Percentiles rank a stretch among this genome's conserved stretches.
phyloP scores from a whole-genome alignment of 2,888 invertebrate species.

The Cryptus armator region DNA sequence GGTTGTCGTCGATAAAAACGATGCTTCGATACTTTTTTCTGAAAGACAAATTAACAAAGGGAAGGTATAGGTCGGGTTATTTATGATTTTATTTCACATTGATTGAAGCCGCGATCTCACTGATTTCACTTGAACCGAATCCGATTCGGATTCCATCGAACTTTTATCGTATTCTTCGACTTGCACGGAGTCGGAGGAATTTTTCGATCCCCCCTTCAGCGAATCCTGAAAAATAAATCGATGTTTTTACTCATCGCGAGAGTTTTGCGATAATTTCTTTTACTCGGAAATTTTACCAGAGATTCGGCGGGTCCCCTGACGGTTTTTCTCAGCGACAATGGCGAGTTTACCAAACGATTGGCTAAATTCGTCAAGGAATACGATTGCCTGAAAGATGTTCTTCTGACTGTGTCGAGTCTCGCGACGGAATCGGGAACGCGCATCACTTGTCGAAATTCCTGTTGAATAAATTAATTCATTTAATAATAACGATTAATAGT shows the following conservation, averaged over 20 bases:
- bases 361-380: constrained; percentile 82
- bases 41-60: constrained; percentile 47
- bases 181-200: constrained; percentile 82
- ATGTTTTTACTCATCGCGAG: neutral
- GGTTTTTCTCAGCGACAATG: constrained; percentile 74
- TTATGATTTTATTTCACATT: constrained; percentile 72
- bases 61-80: neutral
- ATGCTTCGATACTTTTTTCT: constrained; percentile 56
- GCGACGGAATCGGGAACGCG: constrained; percentile 86
- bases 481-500: neutral
- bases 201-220: constrained; percentile 78
- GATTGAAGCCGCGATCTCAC: constrained; percentile 81
- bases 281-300: constrained; percentile 72
- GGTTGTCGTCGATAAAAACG: constrained; percentile 48
- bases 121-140: constrained; percentile 77
- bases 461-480: constrained; percentile 68
- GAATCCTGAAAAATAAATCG: constrained; percentile 77
- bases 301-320: constrained; percentile 74
- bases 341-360: constrained; percentile 80
- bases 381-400: constrained; percentile 83
- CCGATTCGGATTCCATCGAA: constrained; percentile 80
- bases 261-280: neutral
- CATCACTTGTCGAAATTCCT: constrained; percentile 89
- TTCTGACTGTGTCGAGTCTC: constrained; percentile 81
- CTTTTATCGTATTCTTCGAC: constrained; percentile 82